Conservation (phyloP, 2,113 vertebrate genomes). For the Elaphurus davidianus region DNA sequence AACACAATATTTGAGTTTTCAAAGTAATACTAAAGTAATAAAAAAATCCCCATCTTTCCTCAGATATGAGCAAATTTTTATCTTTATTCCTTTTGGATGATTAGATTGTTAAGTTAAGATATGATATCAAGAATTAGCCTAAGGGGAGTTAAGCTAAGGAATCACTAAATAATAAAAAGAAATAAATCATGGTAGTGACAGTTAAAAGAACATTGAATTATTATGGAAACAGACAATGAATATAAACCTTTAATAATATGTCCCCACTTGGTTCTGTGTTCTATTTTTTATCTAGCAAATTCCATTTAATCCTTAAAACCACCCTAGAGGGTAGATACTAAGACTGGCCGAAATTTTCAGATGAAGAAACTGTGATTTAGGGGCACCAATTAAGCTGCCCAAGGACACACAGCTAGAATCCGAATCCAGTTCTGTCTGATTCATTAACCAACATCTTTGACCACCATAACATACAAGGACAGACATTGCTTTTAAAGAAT, state of each 20-base stretch:
- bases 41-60: neutral
- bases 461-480: neutral
- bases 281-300: neutral
- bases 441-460: neutral
- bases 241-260: neutral
- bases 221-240: neutral
- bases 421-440: neutral
- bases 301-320: neutral
- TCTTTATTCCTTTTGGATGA: neutral
- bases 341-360: neutral
- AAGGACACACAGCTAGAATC: neutral
- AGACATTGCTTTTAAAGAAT: slow-evolving; percentile 16
- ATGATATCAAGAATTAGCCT: neutral
- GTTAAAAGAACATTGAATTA: slow-evolving; percentile 31
- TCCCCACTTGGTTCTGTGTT: neutral
- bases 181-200: neutral
- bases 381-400: neutral
- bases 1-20: neutral
- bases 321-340: neutral
- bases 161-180: slow-evolving; percentile 14
- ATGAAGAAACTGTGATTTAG: neutral
- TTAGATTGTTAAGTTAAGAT: neutral
- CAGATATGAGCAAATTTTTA: neutral
- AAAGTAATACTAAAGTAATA: neutral
- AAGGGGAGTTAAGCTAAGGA: neutral